These are phyloP conservation scores for Spondyliosoma cantharus DNA, from an alignment of 2,797 vertebrate species.

Conservation along the genomic window DNA sequence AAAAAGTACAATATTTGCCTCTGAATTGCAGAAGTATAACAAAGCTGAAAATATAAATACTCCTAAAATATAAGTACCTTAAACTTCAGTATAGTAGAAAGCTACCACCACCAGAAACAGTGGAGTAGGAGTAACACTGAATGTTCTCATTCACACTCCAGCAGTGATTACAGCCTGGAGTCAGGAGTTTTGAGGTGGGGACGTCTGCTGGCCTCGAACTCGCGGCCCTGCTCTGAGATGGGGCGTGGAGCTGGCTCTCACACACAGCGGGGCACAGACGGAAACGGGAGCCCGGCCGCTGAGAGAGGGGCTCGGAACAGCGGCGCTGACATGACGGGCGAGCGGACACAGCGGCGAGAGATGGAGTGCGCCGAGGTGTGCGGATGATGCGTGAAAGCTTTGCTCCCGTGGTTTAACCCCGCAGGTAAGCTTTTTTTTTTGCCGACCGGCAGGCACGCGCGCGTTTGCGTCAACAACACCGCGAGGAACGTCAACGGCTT, in stretches of 20 bases:
- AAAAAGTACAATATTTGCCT: not conserved
- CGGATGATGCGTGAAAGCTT: not conserved
- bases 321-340: not conserved
- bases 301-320: not conserved
- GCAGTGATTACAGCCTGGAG: not conserved
- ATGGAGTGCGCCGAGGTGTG: slow-evolving; percentile 8
- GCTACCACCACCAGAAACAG: too few species aligned
- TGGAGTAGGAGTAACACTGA: too few species aligned
- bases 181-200: not conserved
- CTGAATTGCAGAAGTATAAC: not conserved
- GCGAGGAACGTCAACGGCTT: not conserved
- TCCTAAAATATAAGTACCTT: too few species aligned
- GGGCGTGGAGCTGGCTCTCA: slow-evolving; percentile 62
- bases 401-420: not conserved
- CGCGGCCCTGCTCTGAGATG: slow-evolving; percentile 4
- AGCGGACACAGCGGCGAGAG: not conserved
- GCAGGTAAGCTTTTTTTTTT: slow-evolving; percentile 45
- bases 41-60: not conserved
- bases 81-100: too few species aligned
- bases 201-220: not conserved
- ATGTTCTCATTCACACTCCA: too few species aligned
- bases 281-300: slow-evolving; percentile 30
- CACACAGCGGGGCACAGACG: slow-evolving; percentile 4
- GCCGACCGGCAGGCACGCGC: not conserved
- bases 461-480: not conserved